Evolutionary conservation across 2,797 vertebrate genomes (phyloP).

Genomic region (Bradypodion ventrale): DNA sequence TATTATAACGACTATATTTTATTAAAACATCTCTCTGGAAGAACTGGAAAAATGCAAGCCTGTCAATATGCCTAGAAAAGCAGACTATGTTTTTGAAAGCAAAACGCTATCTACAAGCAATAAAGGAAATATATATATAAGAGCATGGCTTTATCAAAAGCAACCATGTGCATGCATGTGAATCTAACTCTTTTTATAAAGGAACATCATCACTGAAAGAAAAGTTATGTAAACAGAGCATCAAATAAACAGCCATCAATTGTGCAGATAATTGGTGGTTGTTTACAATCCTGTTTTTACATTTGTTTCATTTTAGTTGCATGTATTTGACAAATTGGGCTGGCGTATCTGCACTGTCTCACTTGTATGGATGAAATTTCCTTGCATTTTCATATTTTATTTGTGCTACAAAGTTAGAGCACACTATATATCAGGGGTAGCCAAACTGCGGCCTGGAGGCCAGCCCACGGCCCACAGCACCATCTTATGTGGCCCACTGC

Average conservation of each 20-base stretch:
- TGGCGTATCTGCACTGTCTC: background rate
- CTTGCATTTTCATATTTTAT: background rate
- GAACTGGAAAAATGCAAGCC: slow-evolving; percentile 59
- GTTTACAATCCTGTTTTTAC: background rate
- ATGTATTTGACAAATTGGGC: background rate
- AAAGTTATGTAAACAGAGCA: slow-evolving; percentile 11
- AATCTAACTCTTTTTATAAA: slow-evolving; percentile 11
- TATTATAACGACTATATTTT: slow-evolving; percentile 13
- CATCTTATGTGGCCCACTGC: no score
- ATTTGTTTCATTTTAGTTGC: background rate
- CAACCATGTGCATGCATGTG: slow-evolving; percentile 1
- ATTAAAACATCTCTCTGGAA: slow-evolving; percentile 14
- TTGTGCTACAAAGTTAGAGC: background rate
- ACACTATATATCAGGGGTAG: no score
- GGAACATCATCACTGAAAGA: slow-evolving; percentile 40
- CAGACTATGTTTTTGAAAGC: slow-evolving; percentile 51
- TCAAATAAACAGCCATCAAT: background rate
- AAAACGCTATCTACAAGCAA: slow-evolving; percentile 51
- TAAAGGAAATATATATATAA: slow-evolving; percentile 72
- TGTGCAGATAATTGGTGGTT: background rate
- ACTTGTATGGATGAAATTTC: background rate
- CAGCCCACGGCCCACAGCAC: no score
- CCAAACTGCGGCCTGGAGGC: no score
- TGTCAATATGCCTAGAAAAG: slow-evolving; percentile 51
- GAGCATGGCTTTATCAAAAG: slow-evolving; percentile 11